Base-by-base conservation (phyloP, 1,140 invertebrate species). In the Calliopsis andreniformis region DNA sequence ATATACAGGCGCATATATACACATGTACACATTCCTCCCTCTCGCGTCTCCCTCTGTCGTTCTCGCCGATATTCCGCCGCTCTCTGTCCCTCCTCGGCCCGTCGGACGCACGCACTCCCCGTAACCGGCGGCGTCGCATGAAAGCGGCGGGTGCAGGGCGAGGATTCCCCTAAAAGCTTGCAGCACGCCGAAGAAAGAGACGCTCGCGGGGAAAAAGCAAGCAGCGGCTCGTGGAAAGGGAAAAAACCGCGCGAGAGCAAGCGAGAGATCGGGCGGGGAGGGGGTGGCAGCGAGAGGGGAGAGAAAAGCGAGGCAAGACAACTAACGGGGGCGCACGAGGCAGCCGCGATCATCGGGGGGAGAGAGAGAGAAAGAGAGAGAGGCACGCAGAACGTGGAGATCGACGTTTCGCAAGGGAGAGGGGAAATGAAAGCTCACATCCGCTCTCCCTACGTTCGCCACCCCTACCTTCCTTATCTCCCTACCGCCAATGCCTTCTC, bases 391-490 rank as follows among this genome's bases (percentile, higher is more conserved):
- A 42, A 10, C 12, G 53, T 8, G 53, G 39, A 23, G n/a, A 42
- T 61, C 68, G 71, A 14, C 67, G 28, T 70, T 71, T 71, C 47
- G 45, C 45, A 43, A 23, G 49, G 69, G 59, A 63, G 25, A 62
- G 70, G 81, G 76, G 75, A 55, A 39, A 55, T 20, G 67, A 76
- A 75, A 76, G 51, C 51, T 58, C 49, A 73, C 66, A 67, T 81
- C 58, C 76, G 70, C 51, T 58, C 56, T 59, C 69, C 64, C 69
- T 75, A 66, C 61, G 47, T 43, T 62, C 76, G 18, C 35, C 59
- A 45, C 84, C 84, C 82, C 75, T 79, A 79, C 80, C 59, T 77
- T 77, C 77, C 84, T 81, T 79, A 81, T 75, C 79, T 86, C 87
- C 87, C 83, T 87, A 85, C 83, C 83, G 76, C 79, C 56, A 72